Base-by-base conservation (phyloP, 2,888 invertebrate genomes). In the Ferrisia virgata region DNA sequence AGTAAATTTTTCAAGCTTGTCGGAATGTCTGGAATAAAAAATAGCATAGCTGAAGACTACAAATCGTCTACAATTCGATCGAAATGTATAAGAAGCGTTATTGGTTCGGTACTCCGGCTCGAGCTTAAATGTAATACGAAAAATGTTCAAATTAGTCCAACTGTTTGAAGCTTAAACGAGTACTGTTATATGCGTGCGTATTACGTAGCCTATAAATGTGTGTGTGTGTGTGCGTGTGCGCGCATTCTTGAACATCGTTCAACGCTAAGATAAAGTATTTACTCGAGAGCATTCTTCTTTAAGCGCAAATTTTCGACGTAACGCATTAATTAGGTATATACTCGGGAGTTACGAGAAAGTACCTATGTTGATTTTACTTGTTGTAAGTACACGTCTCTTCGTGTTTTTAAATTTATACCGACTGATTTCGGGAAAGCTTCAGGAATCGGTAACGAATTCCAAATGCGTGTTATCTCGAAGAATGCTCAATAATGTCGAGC, bases 21-120 rank as follows among this genome's bases (percentile, higher is more conserved):
- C 72, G 72, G 72, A 76, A 76, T 76, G 72, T 76, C 72, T 76
- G 72, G 72, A 36, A 76, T 76, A 76, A 76, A 76, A 76, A 76
- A 76, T 76, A 76, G 72, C 72, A n/a, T 36, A 76, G 72, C 36
- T 76, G 31, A 36, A 76, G 36, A 76, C 72, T 76, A 76, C 72
- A 76, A 76, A 76, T 76, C 72, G 72, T 76, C 72, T 36, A n/a
- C 36, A 36, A 36, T 76, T 76, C 72, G 72, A 76, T 76, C 11
- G 36, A n/a, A n/a, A n/a, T n/a, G n/a, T n/a, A n/a, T n/a, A n/a
- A n/a, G n/a, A n/a, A n/a, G n/a, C n/a, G n/a, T n/a, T n/a, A n/a
- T n/a, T n/a, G n/a, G 28, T 8, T 2, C 36, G 69, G 3, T 31
- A 33, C 69, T 31, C 13, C 18, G 53, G 33, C 15, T 15, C 18